Base-by-base conservation (phyloP, 2,888 invertebrate genomes). In the Lampropteryx suffumata region DNA sequence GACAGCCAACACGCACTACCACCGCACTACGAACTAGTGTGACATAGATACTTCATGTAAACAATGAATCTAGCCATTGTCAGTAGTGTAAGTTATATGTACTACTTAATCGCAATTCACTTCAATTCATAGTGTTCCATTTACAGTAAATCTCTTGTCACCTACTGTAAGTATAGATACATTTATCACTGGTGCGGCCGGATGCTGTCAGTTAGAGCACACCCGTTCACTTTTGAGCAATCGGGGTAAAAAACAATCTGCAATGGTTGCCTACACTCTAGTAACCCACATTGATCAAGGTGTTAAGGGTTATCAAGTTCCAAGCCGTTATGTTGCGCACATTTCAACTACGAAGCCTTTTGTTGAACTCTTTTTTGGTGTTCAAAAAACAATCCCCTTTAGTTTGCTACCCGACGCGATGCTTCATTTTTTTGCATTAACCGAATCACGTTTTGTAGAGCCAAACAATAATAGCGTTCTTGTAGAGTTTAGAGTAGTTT, bases 281-380 rank as follows among this genome's bases (percentile, higher is more conserved):
- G 73, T 90, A 88, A 90, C 90, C 90, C 89, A 90, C 80, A 87
- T 90, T 82, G 76, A 82, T 82, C 84, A 89, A 90, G 89, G 89
- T 90, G 90, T 85, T 82, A 76, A 62, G 74, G 67, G 79, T 82
- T 80, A 88, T 90, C 88, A 75, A 71, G 79, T 90, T 90, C 80
- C 90, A 82, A 61, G 75, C 79, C 88, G 88, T 86, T 88, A 85
- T 62, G 51, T 61, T 50, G 65, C 64, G 69, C 73, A 67, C 69
- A 72, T 69, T 74, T 69, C 64, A 69, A 73, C 71, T 72, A 69
- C 66, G 71, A 77, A 69, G 63, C 76, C 71, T 74, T 69, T 85
- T 83, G 79, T 76, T 57, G 59, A 78, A 76, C 72, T 75, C 75
- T 81, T 84, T 87, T 80, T 79, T 73, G 56, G 42, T 39, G 41